Evolutionary conservation across 2,888 invertebrate species (phyloP), one percentile per base, ranked within the genome.

Genomic region (Xanthorhoe designata): DNA sequence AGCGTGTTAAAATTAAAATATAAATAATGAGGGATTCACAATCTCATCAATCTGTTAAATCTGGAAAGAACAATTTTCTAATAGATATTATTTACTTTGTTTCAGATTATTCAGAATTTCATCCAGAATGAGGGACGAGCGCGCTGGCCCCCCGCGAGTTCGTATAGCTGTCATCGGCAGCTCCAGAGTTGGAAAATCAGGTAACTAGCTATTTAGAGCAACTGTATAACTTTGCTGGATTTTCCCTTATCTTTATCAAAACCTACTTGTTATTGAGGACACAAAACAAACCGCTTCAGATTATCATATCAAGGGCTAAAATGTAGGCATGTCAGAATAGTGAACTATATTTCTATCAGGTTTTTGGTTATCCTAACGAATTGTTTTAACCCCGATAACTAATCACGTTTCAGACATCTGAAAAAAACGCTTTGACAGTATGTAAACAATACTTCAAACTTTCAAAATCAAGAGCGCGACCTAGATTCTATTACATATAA

Each of bases 161-260:
- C 94, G 96, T 75, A 95, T 96, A 76, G 96, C 96, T 61, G 96
- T 97, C 74, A 95, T 96, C 77, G 97, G 96, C 78, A 96, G 96
- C 90, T 95, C 96, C 66, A 95, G 96, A 90, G 97, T 96, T 77
- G 96, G 97, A 82, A 97, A 97, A 94, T 96, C 96, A 87, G 96
- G 96, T 96, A 93, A 94, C 91, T 17, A 17, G 38, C 13, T 13
- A 42, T 42, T 47, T 47, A 17, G 17, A 47, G 17, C 13, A 17
- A 15, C 65, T 60, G 68, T 72, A 70, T 61, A 57, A 50, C 32
- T 29, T 50, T n/a, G 7, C 53, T 38, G 47, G 60, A 63, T 9
- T 42, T 29, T 29, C 4, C 24, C 49, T 47, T 47, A 47, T 47
- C 47, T 7, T 18, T 10, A 18, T 24, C 42, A 32, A 13, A 47